Base-by-base conservation (phyloP, 2,113 vertebrate genomes). In the Megaceryle torquata region DNA sequence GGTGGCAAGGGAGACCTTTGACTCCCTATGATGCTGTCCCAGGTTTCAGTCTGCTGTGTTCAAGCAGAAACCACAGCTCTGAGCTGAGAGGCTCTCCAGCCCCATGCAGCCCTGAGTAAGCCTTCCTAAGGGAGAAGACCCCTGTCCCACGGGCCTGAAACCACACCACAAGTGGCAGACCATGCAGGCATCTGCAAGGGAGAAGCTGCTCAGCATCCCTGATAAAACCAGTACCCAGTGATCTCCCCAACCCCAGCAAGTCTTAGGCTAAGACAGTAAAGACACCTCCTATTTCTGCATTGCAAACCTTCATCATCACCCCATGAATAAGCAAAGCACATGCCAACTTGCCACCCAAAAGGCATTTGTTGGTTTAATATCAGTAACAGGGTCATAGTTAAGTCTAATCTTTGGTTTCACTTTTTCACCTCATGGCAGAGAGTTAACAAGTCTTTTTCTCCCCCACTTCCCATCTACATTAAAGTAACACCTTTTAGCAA, bases 271-370 rank as follows among this genome's bases (percentile, higher is more conserved):
- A 53, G 50, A 92, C 68, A 82, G 63, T 74, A 92, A 93, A 92
- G n/a, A 43, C 48, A 46, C 57, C 72, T 91, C 77, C 82, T 48
- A 8, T 35, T 86, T 54, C 56, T 60, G 46, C 0, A 0, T 51
- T 67, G 70, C 65, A 53, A 80, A 53, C 44, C 70, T 86, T 57
- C 74, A 78, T 48, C 6, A 0, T 46, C 77, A 86, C 74, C 70
- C 59, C 1, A 9, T 95, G 96, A 94, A 86, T 88, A 96, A 93
- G 83, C 88, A 60, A 63, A 83, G 91, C 81, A 92, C 64, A 83
- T 59, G 78, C 53, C 15, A 2, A 70, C 37, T 72, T 88, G 63
- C 57, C 50, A 80, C 60, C 56, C 9, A 0, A 90, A 77, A 86
- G 44, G 72, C 50, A 60, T 57, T 78, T 92, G 51, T 41, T 92